Percentiles rank a stretch among this genome's conserved stretches.
phyloP scores from a whole-genome alignment of 2,888 invertebrate genomes.

The Podabrus alpinus region DNA sequence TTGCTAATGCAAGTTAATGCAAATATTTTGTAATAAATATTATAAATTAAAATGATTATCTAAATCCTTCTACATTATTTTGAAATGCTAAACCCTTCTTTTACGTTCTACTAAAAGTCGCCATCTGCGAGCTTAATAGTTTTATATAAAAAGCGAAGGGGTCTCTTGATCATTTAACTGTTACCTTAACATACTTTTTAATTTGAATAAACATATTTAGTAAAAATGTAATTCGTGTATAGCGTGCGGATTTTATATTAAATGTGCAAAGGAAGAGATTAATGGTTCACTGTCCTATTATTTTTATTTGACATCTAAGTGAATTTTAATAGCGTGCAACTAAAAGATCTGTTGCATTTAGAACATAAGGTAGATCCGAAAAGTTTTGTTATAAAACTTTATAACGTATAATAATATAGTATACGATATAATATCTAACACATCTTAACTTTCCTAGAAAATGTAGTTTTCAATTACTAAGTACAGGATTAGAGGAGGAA shows the following conservation, averaged over 20 bases:
- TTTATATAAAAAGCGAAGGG: background rate
- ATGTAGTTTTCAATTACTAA: too few relatives aligned
- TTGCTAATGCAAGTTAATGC: too few relatives aligned
- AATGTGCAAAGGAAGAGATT: background rate
- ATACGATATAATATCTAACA: too few relatives aligned
- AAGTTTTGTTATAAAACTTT: too few relatives aligned
- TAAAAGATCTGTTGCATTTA: background rate
- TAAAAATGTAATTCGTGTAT: background rate
- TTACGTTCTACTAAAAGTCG: background rate
- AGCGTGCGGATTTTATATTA: background rate
- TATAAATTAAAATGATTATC: too few relatives aligned
- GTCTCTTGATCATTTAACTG: background rate
- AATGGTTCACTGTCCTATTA: background rate
- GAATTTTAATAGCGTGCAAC: background rate
- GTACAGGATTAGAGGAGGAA: background rate
- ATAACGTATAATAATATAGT: too few relatives aligned
- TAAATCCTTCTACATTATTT: too few relatives aligned
- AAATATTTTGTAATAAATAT: too few relatives aligned
- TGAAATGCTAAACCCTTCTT: background rate
- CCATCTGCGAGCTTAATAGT: too few relatives aligned
- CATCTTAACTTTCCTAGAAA: too few relatives aligned
- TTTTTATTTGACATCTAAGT: background rate
- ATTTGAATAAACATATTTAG: background rate
- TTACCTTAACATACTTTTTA: background rate
- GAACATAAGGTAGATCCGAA: background rate